phyloP scores from a whole-genome alignment of 1,140 invertebrate genomes.

The Drosophila erecta region DNA sequence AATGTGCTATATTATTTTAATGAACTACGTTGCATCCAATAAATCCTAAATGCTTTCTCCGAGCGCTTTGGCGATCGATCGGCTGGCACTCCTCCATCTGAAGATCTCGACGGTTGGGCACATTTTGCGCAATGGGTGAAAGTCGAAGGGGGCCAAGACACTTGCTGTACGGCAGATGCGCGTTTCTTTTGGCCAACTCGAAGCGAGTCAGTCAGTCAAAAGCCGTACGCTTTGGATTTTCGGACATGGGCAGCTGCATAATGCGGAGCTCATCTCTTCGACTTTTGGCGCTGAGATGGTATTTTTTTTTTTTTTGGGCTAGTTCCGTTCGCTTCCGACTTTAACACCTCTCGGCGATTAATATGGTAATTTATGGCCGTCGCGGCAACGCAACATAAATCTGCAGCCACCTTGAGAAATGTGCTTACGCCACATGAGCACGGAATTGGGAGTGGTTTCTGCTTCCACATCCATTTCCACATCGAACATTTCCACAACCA shows the following conservation, averaged over 20 bases:
- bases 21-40: not conserved
- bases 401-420: constrained; percentile 31
- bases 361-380: constrained; percentile 56
- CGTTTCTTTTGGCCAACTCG: constrained; percentile 27
- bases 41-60: constrained; percentile 20
- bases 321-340: constrained; percentile 37
- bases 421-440: constrained; percentile 22
- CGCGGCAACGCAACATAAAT: constrained; percentile 49
- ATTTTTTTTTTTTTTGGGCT: not conserved
- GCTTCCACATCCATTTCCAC: too few relatives aligned
- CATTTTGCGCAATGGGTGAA: constrained; percentile 63
- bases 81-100: constrained; percentile 5
- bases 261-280: constrained; percentile 8
- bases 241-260: constrained; percentile 24
- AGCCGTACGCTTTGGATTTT: not conserved
- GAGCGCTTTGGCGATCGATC: constrained; percentile 9
- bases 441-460: not conserved
- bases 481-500: too few relatives aligned
- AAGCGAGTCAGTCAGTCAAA: constrained; percentile 25
- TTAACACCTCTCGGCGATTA: constrained; percentile 47
- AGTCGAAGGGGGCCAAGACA: constrained; percentile 44
- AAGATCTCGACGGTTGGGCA: constrained; percentile 16
- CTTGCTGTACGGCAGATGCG: constrained; percentile 33
- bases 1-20: not conserved
- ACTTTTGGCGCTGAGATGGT: constrained; percentile 4